These are phyloP conservation scores for Trichonephila clavata DNA, from an alignment of 1,140 invertebrate genomes.

Conservation along the genomic window DNA sequence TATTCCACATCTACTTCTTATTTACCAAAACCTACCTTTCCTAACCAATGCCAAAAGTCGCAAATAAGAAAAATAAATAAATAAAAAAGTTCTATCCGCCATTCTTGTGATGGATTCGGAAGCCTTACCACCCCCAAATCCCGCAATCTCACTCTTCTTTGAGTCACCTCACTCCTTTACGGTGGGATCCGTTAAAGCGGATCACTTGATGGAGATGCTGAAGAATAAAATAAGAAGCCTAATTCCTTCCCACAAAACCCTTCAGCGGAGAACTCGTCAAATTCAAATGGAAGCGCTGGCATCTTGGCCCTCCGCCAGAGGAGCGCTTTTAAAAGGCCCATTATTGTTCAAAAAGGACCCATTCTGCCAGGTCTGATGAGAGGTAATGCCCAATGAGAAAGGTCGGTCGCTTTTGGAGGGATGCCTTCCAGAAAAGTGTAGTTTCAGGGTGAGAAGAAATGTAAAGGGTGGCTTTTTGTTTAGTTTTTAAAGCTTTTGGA, in stretches of 20 bases:
- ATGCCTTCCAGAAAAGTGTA: not conserved
- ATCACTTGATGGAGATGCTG: constrained; percentile 27
- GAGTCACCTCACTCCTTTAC: not conserved
- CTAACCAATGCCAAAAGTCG: not conserved
- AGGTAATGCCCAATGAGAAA: not conserved
- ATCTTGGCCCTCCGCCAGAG: constrained; percentile 12
- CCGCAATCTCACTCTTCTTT: constrained; percentile 9
- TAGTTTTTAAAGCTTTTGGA: too few species aligned
- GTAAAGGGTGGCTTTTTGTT: too few species aligned
- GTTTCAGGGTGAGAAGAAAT: too few species aligned
- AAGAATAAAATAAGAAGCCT: constrained; percentile 33
- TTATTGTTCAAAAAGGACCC: constrained; percentile 32
- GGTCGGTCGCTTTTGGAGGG: not conserved
- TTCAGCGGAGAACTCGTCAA: constrained; percentile 18
- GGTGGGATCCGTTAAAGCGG: not conserved
- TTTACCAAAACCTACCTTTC: not conserved
- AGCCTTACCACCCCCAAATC: constrained; percentile 16
- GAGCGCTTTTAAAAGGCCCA: constrained; percentile 30
- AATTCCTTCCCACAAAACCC: constrained; percentile 43
- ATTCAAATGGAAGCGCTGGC: constrained; percentile 45
- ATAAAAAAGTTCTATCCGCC: not conserved
- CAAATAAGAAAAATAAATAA: not conserved
- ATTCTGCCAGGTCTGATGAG: constrained; percentile 32
- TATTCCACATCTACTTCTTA: not conserved
- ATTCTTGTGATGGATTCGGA: not conserved